These are phyloP conservation scores for Engraulis encrasicolus DNA, from an alignment of 2,113 vertebrate genomes.

Conservation along the genomic window DNA sequence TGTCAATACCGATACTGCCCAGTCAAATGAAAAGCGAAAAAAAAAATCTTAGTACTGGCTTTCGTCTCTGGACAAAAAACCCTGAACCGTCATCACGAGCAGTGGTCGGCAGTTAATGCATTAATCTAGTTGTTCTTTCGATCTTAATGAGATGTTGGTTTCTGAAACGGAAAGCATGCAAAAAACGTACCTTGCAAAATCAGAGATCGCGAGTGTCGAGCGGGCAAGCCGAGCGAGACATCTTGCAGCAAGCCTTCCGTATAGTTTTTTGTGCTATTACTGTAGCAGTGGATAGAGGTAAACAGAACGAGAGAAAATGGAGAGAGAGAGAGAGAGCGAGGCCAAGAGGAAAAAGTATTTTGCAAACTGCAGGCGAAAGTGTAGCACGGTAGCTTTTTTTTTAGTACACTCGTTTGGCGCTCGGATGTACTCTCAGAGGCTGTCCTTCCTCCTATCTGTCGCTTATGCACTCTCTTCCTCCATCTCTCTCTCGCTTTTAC, in stretches of 20 bases:
- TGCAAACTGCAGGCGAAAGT: slow-evolving; percentile 63
- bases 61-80: not conserved
- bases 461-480: slow-evolving; percentile 70
- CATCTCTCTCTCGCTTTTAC: slow-evolving; percentile 58
- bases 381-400: slow-evolving; percentile 49
- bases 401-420: slow-evolving; percentile 60
- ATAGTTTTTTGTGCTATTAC: slow-evolving; percentile 52
- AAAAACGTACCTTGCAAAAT: slow-evolving; percentile 76
- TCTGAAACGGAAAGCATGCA: slow-evolving; percentile 71
- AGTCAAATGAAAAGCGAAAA: slow-evolving; percentile 65
- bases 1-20: slow-evolving; percentile 38
- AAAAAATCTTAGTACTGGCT: slow-evolving; percentile 26
- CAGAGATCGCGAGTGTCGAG: slow-evolving; percentile 66
- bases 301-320: not conserved
- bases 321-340: not conserved
- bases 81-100: not conserved
- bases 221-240: slow-evolving; percentile 58
- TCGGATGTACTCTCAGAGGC: slow-evolving; percentile 67
- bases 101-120: not conserved
- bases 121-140: not conserved
- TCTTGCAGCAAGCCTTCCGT: slow-evolving; percentile 60
- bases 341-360: slow-evolving; percentile 63
- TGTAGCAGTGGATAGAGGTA: slow-evolving; percentile 30
- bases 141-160: not conserved
- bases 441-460: slow-evolving; percentile 66